These are phyloP conservation scores for Aspidiotus destructor DNA, from an alignment of 2,888 invertebrate species.

Conservation along the genomic window DNA sequence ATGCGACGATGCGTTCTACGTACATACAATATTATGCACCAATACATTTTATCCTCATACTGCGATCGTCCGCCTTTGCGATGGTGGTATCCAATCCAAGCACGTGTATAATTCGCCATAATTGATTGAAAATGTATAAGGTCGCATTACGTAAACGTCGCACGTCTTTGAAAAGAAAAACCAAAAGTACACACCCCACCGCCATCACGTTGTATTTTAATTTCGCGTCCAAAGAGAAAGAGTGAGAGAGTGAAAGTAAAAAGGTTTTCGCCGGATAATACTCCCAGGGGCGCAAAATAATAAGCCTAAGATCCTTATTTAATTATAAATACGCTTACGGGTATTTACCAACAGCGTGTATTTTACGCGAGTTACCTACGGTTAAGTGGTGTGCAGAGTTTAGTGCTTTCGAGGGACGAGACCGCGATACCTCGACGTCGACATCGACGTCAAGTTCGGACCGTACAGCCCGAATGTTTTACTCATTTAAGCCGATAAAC, in stretches of 20 bases:
- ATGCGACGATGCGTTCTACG: no score
- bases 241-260: not conserved
- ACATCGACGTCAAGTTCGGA: not conserved
- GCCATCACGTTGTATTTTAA: not conserved
- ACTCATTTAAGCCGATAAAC: conserved; percentile 24
- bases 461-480: conserved; percentile 13
- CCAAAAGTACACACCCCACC: not conserved
- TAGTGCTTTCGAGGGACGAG: conserved; percentile 15
- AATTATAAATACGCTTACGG: conserved; percentile 32
- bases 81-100: no score
- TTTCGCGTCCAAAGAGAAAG: not conserved
- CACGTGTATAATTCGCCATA: no score
- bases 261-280: not conserved
- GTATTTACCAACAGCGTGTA: conserved; percentile 14
- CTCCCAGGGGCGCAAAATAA: conserved; percentile 24
- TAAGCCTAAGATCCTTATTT: conserved; percentile 27
- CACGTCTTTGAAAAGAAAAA: not conserved
- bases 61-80: no score
- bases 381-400: conserved; percentile 27
- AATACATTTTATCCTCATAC: no score
- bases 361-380: conserved; percentile 6
- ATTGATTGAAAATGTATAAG: no score
- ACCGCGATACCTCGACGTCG: no score
- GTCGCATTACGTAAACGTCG: no score
- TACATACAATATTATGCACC: no score